Conservation (phyloP, 2,888 invertebrate species). For the Phortica magna region DNA sequence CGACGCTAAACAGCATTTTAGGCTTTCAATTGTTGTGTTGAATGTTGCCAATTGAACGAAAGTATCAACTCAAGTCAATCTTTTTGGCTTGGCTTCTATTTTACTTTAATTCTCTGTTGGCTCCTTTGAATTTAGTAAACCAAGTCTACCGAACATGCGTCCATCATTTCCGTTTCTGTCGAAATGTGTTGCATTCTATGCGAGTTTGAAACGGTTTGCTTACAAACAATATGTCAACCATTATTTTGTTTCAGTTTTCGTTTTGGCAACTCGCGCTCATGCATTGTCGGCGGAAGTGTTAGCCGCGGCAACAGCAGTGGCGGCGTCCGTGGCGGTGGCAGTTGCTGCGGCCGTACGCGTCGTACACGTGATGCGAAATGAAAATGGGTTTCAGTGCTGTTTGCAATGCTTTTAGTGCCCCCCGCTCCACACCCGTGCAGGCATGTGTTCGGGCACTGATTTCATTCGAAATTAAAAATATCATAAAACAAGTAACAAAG, state of each 20-base stretch:
- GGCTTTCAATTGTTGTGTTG: no score
- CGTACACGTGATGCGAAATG: constrained; percentile 54
- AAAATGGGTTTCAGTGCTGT: neutral
- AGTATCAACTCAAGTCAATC: neutral
- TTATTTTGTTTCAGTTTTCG: neutral
- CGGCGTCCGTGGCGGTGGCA: neutral
- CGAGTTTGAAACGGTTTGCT: neutral
- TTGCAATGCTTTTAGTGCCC: constrained; percentile 21
- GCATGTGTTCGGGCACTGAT: neutral
- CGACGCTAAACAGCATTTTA: no score
- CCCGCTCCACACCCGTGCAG: constrained; percentile 5
- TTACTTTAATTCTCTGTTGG: neutral
- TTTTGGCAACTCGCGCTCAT: neutral
- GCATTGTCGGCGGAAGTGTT: neutral
- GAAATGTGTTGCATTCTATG: neutral
- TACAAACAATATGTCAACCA: neutral
- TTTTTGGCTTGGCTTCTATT: no score
- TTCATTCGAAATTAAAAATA: neutral
- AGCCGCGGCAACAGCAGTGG: neutral
- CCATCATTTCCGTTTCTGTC: constrained; percentile 11
- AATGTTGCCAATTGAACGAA: neutral
- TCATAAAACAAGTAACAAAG: neutral
- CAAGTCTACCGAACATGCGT: neutral
- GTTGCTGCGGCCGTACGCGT: constrained; percentile 34
- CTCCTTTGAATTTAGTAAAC: neutral